Evolutionary conservation across 2,797 vertebrate genomes (phyloP).

Genomic region (Epinephelus awoara): DNA sequence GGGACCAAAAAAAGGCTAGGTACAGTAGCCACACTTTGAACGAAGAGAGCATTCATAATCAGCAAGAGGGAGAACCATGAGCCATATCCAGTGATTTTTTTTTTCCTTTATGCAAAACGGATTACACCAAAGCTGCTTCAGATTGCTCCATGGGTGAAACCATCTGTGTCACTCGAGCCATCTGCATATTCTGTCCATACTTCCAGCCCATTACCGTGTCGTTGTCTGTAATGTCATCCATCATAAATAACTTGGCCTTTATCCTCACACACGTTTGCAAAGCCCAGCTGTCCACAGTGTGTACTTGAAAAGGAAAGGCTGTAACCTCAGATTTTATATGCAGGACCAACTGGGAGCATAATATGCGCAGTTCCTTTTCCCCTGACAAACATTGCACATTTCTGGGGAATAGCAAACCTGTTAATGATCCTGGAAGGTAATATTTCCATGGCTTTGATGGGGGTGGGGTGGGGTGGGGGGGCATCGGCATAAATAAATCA

Average conservation of each 20-base stretch:
- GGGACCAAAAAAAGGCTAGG: conserved; percentile 74
- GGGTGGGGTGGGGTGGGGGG: neutral
- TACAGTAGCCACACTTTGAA: conserved; percentile 86
- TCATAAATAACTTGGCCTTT: conserved; percentile 77
- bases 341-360: conserved; percentile 61
- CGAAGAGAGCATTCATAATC: conserved; percentile 86
- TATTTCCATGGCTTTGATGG: conserved; percentile 69
- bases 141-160: conserved; percentile 81
- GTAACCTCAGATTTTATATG: conserved; percentile 67
- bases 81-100: conserved; percentile 67
- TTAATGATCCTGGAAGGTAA: conserved; percentile 62
- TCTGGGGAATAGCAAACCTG: conserved; percentile 62
- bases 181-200: conserved; percentile 79
- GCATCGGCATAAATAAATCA: conserved; percentile 53
- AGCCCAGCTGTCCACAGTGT: conserved; percentile 79
- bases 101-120: conserved; percentile 81
- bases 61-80: conserved; percentile 81
- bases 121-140: conserved; percentile 84
- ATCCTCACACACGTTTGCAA: conserved; percentile 68
- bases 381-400: conserved; percentile 54
- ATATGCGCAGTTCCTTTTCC: conserved; percentile 60
- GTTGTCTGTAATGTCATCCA: conserved; percentile 80
- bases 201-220: conserved; percentile 78
- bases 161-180: conserved; percentile 81
- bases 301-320: conserved; percentile 72